Evolutionary conservation across 2,888 invertebrate genomes (phyloP).

Genomic region (Punctoribates punctum): DNA sequence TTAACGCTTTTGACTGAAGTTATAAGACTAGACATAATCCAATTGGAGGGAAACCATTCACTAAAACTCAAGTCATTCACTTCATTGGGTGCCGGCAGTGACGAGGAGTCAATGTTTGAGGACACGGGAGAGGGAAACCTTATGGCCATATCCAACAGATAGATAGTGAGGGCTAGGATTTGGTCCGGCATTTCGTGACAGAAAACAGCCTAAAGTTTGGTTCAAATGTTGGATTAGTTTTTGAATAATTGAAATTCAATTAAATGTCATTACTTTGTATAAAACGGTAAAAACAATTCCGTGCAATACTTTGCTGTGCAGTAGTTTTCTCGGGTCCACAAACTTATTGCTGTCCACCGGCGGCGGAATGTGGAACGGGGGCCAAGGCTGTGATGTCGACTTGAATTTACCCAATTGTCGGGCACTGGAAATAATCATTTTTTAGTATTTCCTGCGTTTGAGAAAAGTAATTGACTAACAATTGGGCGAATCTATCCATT

Average conservation of each 20-base stretch:
- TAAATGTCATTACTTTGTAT: conserved; percentile 60
- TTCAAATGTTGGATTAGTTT: conserved; percentile 8
- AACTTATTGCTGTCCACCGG: conserved; percentile 58
- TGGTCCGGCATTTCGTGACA: conserved; percentile 74
- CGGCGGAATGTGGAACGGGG: conserved; percentile 71
- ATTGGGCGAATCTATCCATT: conserved; percentile 85
- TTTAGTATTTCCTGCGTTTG: conserved; percentile 34
- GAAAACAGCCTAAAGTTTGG: conserved; percentile 62
- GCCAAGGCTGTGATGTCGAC: conserved; percentile 62
- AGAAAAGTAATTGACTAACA: conserved; percentile 61
- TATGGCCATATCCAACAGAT: conserved; percentile 79
- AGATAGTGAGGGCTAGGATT: conserved; percentile 77
- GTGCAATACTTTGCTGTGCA: conserved; percentile 61
- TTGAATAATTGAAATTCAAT: not conserved
- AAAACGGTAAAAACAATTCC: conserved; percentile 74
- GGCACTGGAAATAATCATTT: conserved; percentile 55
- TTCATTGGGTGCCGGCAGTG: conserved; percentile 40
- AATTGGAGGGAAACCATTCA: conserved; percentile 54
- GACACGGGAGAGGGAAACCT: conserved; percentile 51
- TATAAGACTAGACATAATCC: conserved; percentile 48
- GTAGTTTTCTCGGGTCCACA: conserved; percentile 64
- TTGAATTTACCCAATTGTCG: conserved; percentile 61
- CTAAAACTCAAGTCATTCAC: conserved; percentile 53
- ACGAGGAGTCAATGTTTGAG: not conserved
- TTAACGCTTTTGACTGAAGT: conserved; percentile 41